A percentile compares a stretch with the other conserved stretches of the same genome.
Conservation (phyloP, 1,140 invertebrate species). For the Cyclargus thomasi region DNA sequence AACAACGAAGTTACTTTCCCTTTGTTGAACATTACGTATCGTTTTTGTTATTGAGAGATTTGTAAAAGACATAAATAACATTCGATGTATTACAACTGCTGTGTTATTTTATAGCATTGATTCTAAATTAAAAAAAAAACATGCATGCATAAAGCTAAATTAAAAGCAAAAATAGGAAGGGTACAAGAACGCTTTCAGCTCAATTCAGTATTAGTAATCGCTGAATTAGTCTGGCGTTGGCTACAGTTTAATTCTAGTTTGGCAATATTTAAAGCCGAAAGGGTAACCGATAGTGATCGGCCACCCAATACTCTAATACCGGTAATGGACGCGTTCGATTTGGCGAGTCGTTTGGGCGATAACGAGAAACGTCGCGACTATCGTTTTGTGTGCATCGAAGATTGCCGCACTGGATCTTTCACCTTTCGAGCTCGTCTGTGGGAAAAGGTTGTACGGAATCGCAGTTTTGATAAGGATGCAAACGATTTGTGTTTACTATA, state of each 20-base stretch:
- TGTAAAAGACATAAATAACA: neutral
- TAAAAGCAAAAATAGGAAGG: too few species aligned
- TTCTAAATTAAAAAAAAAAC: too few species aligned
- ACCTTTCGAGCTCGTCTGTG: conserved; percentile 13
- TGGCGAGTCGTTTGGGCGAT: conserved; percentile 64
- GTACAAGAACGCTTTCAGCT: too few species aligned
- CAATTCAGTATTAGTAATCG: too few species aligned
- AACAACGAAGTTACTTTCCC: neutral
- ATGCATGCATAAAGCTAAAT: too few species aligned
- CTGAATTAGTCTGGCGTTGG: too few species aligned
- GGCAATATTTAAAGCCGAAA: conserved; percentile 12
- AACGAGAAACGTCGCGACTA: conserved; percentile 54
- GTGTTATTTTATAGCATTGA: too few species aligned
- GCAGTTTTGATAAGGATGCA: neutral
- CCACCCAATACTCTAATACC: conserved; percentile 57
- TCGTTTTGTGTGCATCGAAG: conserved; percentile 46
- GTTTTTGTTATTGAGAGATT: neutral
- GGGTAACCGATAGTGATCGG: conserved; percentile 32
- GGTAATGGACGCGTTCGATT: conserved; percentile 67
- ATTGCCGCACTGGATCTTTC: conserved; percentile 23
- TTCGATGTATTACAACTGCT: neutral
- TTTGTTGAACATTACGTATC: conserved; percentile 7
- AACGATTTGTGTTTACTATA: neutral
- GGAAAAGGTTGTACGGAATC: neutral
- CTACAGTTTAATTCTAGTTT: neutral